Evolutionary conservation across 1,140 invertebrate species (phyloP), one percentile per base, ranked within the genome.

Genomic region (Monochamus saltuarius): DNA sequence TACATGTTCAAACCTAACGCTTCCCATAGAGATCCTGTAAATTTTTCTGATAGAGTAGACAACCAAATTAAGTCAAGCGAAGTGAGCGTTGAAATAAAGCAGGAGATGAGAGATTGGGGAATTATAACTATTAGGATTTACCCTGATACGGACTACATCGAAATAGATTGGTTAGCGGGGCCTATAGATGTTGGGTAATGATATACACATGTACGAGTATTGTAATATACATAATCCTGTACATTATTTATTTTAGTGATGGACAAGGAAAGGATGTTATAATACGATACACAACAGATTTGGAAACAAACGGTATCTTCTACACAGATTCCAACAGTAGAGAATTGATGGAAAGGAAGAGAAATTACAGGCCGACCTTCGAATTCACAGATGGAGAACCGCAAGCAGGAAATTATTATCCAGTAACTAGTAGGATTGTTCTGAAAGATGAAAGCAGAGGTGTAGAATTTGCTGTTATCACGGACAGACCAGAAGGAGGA

Each of bases 161-260:
- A 98, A 77, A 86, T 97, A 53, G 89, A 97, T 69, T 99, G 94
- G 93, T 78, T 95, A 0, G 83, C 98, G 61, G 97, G 96, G 22
- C 94, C 96, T 0, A 93, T 99, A 63, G 94, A 95, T 7, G 80
- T 90, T 6, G 79, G 84, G 89, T 91, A 79, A 84, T 80, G 70
- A 34, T 54, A 34, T 52, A 7, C 34, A 34, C 22, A 29, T 29
- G n/a, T n/a, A n/a, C n/a, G n/a, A n/a, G n/a, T n/a, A n/a, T n/a
- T 6, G 2, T 6, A 29, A 29, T 3, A 29, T 29, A 29, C 22
- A 29, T 29, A 29, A 29, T 29, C n/a, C 22, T 29, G 22, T 29
- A 29, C 6, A 6, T 29, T 29, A 29, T 29, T 29, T 3, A 29
- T 29, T 29, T 29, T 6, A 29, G 22, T 6, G 81, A 86, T 71